These are phyloP conservation scores for Drosophila formosana DNA, from an alignment of 2,888 invertebrate genomes.

Conservation along the genomic window DNA sequence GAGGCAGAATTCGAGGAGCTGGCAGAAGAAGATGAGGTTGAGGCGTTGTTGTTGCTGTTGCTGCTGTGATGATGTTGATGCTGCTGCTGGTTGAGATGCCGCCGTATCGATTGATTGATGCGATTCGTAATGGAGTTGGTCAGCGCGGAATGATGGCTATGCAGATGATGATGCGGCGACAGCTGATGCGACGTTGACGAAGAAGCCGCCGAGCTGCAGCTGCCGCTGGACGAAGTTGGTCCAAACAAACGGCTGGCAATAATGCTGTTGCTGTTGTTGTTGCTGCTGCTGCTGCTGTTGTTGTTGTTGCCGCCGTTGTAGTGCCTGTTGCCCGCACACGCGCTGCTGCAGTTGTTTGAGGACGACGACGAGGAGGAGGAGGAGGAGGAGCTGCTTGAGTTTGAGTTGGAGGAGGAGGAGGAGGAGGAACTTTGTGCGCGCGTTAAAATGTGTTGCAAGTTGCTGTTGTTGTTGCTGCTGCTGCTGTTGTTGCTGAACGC, in stretches of 20 bases:
- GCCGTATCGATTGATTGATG: constrained; percentile 82
- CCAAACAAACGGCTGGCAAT: constrained; percentile 82
- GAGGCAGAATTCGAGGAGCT: constrained; percentile 37
- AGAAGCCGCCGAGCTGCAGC: constrained; percentile 46
- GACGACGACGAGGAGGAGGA: constrained; percentile 39
- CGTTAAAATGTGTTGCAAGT: constrained; percentile 76
- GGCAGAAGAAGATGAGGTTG: constrained; percentile 38
- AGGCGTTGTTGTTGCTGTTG: constrained; percentile 41
- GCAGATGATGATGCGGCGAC: constrained; percentile 62
- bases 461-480: constrained; percentile 55
- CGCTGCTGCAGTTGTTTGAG: constrained; percentile 75
- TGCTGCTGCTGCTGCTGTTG: constrained; percentile 48
- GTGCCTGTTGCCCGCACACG: constrained; percentile 75
- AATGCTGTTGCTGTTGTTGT: constrained; percentile 70
- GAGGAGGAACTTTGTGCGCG: constrained; percentile 73
- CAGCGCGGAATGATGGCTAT: constrained; percentile 72
- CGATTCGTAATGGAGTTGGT: constrained; percentile 83
- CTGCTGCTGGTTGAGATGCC: constrained; percentile 82
- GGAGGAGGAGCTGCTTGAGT: constrained; percentile 23
- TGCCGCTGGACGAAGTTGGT: constrained; percentile 58
- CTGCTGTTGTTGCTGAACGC: constrained; percentile 65
- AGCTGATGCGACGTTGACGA: constrained; percentile 48
- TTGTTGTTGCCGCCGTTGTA: constrained; percentile 71
- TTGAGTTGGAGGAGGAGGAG: constrained; percentile 39
- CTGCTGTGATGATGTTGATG: constrained; percentile 57